Evolutionary conservation across 2,797 vertebrate genomes (phyloP), one percentile per base, ranked within the genome.

Genomic region (Schizothorax lantsangensis): DNA sequence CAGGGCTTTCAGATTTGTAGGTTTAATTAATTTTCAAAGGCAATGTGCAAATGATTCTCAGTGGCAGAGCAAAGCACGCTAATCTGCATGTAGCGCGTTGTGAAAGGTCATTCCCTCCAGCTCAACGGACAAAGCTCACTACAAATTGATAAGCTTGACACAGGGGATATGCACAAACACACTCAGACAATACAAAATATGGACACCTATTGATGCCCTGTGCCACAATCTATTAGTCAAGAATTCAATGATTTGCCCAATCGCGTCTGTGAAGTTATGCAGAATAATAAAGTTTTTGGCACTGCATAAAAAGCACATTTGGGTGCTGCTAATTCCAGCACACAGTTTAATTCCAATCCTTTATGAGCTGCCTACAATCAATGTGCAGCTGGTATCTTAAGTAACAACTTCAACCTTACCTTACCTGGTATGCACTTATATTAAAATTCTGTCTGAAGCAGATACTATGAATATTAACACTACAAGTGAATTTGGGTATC

Each of bases 11-110:
- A 83, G 84, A 89, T 92, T 90, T 84, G 74, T 62, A 90, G 86
- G 86, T 90, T 62, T 85, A 92, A 93, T 93, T 90, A 88, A 91
- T 92, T 92, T 94, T 88, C 82, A 89, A 91, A 91, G 89, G 87
- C 88, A 49, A 91, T 68, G 86, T 91, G 83, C 78, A 90, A 92
- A 90, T 87, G 80, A 89, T 89, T 87, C 84, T 88, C 88, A 84
- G 81, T 87, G 85, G 79, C 87, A 73, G 54, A 84, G 36, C 80
- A 81, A 89, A 78, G 82, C 68, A 77, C 19, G 40, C 88, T 90
- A 68, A 88, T 91, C 71, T 80, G 64, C 87, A 77, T 90, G 64
- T 19, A 85, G 62, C 26, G 64, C 80, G 30, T 47, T 64, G 30
- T 33, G 45, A 91, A 90, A 84, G 87, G 64, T 81, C 66, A 87